Evolutionary conservation across 2,888 invertebrate genomes (phyloP).

Genomic region (Villa cingulata): DNA sequence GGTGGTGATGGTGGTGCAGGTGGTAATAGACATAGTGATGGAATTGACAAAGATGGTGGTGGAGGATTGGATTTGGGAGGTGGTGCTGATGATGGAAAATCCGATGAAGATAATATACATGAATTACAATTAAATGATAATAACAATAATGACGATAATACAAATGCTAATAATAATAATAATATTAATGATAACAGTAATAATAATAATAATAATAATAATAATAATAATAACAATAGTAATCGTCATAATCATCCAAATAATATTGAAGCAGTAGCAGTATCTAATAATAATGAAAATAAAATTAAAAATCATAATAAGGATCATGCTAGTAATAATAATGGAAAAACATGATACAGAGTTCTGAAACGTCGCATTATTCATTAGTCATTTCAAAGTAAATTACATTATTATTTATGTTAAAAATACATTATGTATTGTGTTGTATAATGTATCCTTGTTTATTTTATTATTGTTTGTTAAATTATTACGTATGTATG

Average conservation of each 20-base stretch:
- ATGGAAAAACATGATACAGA: conserved; percentile 20
- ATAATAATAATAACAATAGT: conserved; percentile 1
- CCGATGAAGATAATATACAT: conserved; percentile 22
- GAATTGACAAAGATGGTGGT: too few species aligned
- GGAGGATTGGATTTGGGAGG: conserved; percentile 9
- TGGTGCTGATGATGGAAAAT: conserved; percentile 10
- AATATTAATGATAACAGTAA: not conserved
- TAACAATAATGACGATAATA: not conserved
- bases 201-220: conserved; percentile 7
- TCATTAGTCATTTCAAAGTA: conserved; percentile 8
- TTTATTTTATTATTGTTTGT: too few species aligned
- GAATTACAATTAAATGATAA: conserved; percentile 4
- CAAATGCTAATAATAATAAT: too few species aligned
- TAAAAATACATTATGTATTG: too few species aligned
- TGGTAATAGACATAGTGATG: too few species aligned
- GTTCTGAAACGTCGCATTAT: conserved; percentile 18
- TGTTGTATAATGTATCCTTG: too few species aligned
- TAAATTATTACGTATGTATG: too few species aligned
- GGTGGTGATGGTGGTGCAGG: too few species aligned
- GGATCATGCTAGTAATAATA: conserved; percentile 3
- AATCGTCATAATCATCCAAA: conserved; percentile 3
- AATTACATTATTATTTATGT: too few species aligned
- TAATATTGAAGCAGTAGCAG: not conserved
- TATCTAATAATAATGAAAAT: not conserved
- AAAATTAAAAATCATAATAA: conserved; percentile 1